Conservation (phyloP, 1,140 invertebrate genomes). For the Trichonephila clavipes region DNA sequence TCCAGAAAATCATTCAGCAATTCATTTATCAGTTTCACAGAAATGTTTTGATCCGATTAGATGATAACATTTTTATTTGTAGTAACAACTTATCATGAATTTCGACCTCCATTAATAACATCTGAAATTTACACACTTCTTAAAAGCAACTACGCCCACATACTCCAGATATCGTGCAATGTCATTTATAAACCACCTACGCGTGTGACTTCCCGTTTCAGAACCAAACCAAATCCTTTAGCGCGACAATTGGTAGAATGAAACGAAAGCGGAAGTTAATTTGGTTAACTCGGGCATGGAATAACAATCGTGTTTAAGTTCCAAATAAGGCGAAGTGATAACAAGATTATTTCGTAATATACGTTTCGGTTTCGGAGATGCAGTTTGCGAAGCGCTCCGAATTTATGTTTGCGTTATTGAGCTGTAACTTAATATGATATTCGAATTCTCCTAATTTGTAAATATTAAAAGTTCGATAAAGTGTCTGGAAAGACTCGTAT, state of each 20-base stretch:
- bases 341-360: not conserved
- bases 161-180: not conserved
- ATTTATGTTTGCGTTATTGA: not conserved
- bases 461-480: no score
- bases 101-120: not conserved
- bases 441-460: no score
- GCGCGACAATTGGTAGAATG: not conserved
- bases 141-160: not conserved
- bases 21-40: not conserved
- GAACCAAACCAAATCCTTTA: not conserved
- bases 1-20: no score
- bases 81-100: not conserved
- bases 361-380: not conserved
- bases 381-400: not conserved
- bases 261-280: not conserved
- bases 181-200: not conserved
- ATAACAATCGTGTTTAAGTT: not conserved
- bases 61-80: not conserved
- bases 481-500: no score
- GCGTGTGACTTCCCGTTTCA: not conserved
- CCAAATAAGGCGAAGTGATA: not conserved
- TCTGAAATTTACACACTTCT: not conserved
- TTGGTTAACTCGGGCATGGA: not conserved
- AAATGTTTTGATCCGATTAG: not conserved
- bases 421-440: no score